Conservation (phyloP, 2,797 vertebrate genomes). For the Adelosebastes latens region DNA sequence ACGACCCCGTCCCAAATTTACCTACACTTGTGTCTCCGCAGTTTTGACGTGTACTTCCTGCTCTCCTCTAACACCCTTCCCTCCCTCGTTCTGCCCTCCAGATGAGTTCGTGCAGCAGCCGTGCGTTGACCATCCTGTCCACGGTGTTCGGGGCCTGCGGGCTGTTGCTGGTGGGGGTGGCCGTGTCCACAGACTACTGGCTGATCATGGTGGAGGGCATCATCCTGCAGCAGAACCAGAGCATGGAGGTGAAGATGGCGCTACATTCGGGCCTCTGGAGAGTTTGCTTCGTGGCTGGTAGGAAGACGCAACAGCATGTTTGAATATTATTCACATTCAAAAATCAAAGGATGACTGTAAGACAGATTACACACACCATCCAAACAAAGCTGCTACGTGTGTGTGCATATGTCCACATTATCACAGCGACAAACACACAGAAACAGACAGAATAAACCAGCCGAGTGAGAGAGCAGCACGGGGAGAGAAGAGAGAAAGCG, state of each 20-base stretch:
- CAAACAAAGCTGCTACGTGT: not conserved
- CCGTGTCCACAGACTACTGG: slow-evolving; percentile 96
- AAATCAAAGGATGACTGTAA: not conserved
- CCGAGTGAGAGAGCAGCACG: slow-evolving; percentile 11
- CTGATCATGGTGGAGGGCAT: slow-evolving; percentile 95
- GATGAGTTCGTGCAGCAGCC: slow-evolving; percentile 95
- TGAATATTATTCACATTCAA: not conserved
- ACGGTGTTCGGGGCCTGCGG: slow-evolving; percentile 93
- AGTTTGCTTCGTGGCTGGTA: slow-evolving; percentile 94
- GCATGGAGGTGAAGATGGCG: slow-evolving; percentile 93
- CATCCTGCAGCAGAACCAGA: slow-evolving; percentile 93
- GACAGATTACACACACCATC: not conserved
- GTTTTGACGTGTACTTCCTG: slow-evolving; percentile 7
- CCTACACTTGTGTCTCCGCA: slow-evolving; percentile 1
- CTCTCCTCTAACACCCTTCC: slow-evolving; percentile 13
- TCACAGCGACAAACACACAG: slow-evolving; percentile 15
- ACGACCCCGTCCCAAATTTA: not conserved
- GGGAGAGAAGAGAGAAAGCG: not conserved
- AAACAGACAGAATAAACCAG: not conserved
- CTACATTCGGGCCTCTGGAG: slow-evolving; percentile 94
- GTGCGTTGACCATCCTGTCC: slow-evolving; percentile 93
- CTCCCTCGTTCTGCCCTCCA: slow-evolving; percentile 47
- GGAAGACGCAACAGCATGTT: not conserved
- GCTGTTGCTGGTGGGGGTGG: slow-evolving; percentile 92
- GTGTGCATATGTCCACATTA: slow-evolving; percentile 14